Conservation (phyloP, 2,113 vertebrate genomes). For the Podarcis cretensis region DNA sequence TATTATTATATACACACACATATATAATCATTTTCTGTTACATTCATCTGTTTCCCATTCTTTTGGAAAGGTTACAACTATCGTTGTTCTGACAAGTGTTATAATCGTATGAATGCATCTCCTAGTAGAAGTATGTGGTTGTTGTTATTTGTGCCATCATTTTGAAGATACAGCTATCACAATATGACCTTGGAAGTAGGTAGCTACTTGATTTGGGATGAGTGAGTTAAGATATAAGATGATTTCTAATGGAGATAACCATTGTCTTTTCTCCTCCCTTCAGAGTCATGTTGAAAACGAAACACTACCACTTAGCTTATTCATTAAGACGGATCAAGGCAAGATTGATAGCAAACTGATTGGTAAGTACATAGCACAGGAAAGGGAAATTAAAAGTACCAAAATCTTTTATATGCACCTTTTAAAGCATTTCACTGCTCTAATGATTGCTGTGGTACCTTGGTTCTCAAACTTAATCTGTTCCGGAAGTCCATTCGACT, state of each 20-base stretch:
- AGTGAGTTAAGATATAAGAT: neutral
- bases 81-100: neutral
- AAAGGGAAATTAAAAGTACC: slow-evolving; percentile 26
- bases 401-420: slow-evolving; percentile 15
- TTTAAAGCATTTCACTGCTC: neutral
- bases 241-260: neutral
- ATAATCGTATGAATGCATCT: neutral
- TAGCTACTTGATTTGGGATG: neutral
- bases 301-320: slow-evolving; percentile 86
- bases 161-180: neutral
- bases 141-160: neutral
- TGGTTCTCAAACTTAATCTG: too few species aligned
- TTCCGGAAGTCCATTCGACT: too few species aligned
- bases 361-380: slow-evolving; percentile 76
- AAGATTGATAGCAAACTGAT: slow-evolving; percentile 93
- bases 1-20: neutral
- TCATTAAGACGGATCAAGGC: slow-evolving; percentile 79
- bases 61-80: slow-evolving; percentile 32
- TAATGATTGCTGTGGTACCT: neutral
- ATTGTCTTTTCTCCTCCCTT: neutral
- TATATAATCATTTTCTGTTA: slow-evolving; percentile 45
- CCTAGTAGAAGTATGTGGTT: too few species aligned
- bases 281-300: slow-evolving; percentile 86
- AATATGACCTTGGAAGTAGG: neutral
- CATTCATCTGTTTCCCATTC: neutral